Base-by-base conservation (phyloP, 2,113 vertebrate genomes). In the Crocuta crocuta region DNA sequence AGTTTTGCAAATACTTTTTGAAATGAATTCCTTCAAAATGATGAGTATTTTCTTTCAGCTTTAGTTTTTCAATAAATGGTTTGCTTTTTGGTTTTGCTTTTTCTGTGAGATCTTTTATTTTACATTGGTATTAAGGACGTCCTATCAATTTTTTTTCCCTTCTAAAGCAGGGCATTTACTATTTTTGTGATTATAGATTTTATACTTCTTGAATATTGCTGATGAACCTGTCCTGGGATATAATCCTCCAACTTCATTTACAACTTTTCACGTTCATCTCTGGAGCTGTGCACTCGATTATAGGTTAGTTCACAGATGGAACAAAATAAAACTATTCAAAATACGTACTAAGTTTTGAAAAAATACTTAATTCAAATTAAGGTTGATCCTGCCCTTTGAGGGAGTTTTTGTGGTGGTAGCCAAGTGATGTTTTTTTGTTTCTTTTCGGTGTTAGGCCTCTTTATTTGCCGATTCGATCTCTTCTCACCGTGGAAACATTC, bases 231-330 rank as follows among this genome's bases (percentile, higher is more conserved):
- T 99, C 97, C 98, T 99, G 98, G 99, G 99, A 76, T 99, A 99
- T 92, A 99, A 98, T 76, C 99, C 99, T 97, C 99, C 99, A 95
- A 98, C 99, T 58, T 99, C 99, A 68, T 98, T 99, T 98, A 99
- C 99, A 85, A 99, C 99, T 16, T 99, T 99, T 28, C 99, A 99
- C 78, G 98, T 99, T 35, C 99, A 99, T 98, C 99, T 99, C 28
- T 99, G 99, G 99, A 99, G 99, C 98, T 99, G 99, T 98, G 99
- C 99, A 28, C 98, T 99, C 61, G 99, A 99, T 98, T 99, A 99
- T 98, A 99, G 99, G 99, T 99, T 96, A 97, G 84, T 98, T 89
- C 84, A 96, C 24, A 45, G 78, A 43, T 85, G 80, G 5, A 39
- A 39, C 53, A 95, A 48, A 85, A 39, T 79, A 26, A 70, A 45